These are phyloP conservation scores for Pomatorhinus ruficollis DNA, from an alignment of 2,113 vertebrate genomes.

Conservation along the genomic window DNA sequence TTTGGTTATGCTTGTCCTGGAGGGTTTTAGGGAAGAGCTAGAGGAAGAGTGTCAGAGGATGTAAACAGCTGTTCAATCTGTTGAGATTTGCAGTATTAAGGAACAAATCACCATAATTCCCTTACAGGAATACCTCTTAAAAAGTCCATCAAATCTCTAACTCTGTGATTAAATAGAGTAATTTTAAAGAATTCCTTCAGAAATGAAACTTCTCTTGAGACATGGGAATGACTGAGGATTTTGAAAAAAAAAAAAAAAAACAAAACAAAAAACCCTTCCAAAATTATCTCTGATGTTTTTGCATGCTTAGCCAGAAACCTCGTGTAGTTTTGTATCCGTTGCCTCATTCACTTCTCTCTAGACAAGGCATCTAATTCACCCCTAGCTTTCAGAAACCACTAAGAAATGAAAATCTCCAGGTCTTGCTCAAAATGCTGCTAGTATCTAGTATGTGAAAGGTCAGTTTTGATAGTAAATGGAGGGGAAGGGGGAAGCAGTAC, in stretches of 20 bases:
- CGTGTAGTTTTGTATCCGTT: neutral
- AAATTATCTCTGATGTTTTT: neutral
- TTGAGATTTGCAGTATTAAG: neutral
- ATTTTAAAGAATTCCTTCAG: neutral
- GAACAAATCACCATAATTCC: neutral
- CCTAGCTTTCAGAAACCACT: neutral
- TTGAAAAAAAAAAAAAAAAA: neutral
- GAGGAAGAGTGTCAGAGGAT: neutral
- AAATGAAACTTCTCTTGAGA: neutral
- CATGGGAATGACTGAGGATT: neutral
- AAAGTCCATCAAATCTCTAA: neutral
- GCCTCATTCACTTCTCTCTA: neutral
- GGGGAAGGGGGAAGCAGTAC: neutral
- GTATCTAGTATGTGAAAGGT: neutral
- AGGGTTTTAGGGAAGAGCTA: neutral
- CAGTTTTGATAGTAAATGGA: neutral
- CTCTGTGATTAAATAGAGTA: neutral
- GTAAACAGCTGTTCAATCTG: neutral
- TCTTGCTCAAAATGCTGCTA: neutral
- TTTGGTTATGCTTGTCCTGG: neutral
- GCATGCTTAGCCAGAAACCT: neutral
- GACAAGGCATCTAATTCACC: neutral
- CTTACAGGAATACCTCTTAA: neutral
- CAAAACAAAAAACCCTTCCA: fast-evolving
- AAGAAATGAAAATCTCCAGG: neutral